Evolutionary conservation across 2,888 invertebrate species (phyloP), one percentile per base, ranked within the genome.

Genomic region (Liposcelis brunnea): DNA sequence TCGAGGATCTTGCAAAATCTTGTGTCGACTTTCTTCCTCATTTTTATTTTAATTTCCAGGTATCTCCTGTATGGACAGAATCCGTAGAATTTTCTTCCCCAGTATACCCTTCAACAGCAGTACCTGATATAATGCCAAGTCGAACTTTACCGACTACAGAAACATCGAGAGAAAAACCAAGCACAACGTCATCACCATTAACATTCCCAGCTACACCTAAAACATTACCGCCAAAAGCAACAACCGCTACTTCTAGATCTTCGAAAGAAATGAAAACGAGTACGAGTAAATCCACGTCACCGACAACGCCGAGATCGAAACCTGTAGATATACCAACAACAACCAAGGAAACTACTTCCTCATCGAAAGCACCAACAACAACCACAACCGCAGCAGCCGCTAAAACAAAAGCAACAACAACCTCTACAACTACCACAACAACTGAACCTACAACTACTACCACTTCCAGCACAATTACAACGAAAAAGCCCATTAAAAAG

Each of bases 81-180:
- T 16, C 40, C 6, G 16, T 43, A 12, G 21, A 31, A 40, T 43
- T 51, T 47, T 56, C 63, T 34, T 56, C 82, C 81, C 83, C 83
- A 53, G 82, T 83, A 58, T 85, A 84, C 84, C 80, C 80, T 37
- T 71, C 74, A 49, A 83, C 84, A 12, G 81, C 81, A 77, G 80
- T 49, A n/a, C 46, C 49, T 15, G 45, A 46, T 31, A 58, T 56
- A 21, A 58, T 53, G 31, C 52, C 58, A 31, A 56, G 50, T 14
- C 47, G 43, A 31, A 45, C 45, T 32, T 6, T 26, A 26, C 49
- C 12, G 34, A 46, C 49, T 14, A 47, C 50, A 2, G 53, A 53
- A 11, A 47, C 48, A 19, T 49, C 49, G 51, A 57, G 56, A 38
- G 58, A 55, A 11, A 57, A 57, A 48, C 59, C 59, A 2, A 35